phyloP scores from a whole-genome alignment of 2,888 invertebrate genomes.

The Mesoligia furuncula region DNA sequence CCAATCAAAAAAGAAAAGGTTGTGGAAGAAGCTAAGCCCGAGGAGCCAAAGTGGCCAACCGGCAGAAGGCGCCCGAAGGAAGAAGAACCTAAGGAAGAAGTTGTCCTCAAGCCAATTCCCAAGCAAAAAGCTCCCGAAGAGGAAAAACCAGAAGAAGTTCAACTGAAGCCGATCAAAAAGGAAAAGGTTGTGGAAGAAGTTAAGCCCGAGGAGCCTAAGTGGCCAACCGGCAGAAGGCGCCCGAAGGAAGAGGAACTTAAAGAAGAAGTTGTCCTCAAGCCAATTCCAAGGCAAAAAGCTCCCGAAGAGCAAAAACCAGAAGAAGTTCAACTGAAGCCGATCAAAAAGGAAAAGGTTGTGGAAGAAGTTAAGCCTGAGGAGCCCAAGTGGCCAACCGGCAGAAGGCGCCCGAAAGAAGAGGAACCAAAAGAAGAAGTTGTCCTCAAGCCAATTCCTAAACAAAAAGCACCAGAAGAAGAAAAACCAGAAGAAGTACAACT shows the following conservation, averaged over 20 bases:
- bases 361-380: neutral
- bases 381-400: neutral
- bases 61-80: too few species aligned
- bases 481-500: constrained; percentile 83
- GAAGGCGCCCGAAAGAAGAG: neutral
- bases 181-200: constrained; percentile 26
- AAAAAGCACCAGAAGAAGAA: constrained; percentile 72
- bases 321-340: neutral
- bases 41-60: constrained; percentile 29
- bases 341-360: neutral
- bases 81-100: too few species aligned
- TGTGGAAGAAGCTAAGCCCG: constrained; percentile 59
- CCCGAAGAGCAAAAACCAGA: neutral
- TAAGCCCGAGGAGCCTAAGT: constrained; percentile 8
- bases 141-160: constrained; percentile 19
- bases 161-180: constrained; percentile 21
- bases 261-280: constrained; percentile 9
- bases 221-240: neutral
- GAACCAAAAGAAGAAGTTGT: neutral
- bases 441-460: neutral
- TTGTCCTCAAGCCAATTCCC: constrained; percentile 2
- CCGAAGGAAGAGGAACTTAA: neutral
- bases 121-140: constrained; percentile 15
- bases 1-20: constrained; percentile 71
- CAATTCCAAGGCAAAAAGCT: neutral